These are phyloP conservation scores for Brachionus angularis DNA, from an alignment of 1,140 invertebrate species.

Conservation along the genomic window DNA sequence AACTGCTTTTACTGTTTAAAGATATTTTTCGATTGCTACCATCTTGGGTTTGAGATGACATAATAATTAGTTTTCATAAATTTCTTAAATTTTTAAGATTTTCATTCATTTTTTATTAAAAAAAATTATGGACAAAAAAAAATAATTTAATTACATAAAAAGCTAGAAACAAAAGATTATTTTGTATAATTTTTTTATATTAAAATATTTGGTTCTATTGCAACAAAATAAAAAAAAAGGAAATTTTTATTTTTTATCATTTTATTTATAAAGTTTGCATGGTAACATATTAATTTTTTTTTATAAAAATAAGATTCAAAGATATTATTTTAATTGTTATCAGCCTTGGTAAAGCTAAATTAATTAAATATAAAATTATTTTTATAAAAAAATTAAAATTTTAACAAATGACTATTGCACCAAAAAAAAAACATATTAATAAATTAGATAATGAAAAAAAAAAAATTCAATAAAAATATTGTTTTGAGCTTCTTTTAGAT, in stretches of 20 bases:
- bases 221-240: too few species aligned
- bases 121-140: neutral
- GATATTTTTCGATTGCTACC: neutral
- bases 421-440: too few species aligned
- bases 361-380: too few species aligned
- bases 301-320: neutral
- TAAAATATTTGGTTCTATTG: slow-evolving; percentile 1
- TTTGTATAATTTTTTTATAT: neutral
- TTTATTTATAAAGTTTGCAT: slow-evolving; percentile 32
- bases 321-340: too few species aligned
- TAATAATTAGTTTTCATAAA: neutral
- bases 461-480: too few species aligned
- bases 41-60: neutral
- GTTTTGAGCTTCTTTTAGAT: too few species aligned
- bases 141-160: slow-evolving; percentile 30
- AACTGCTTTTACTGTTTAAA: neutral
- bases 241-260: neutral
- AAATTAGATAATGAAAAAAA: too few species aligned
- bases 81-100: slow-evolving; percentile 8
- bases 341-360: too few species aligned
- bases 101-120: neutral
- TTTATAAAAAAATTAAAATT: too few species aligned
- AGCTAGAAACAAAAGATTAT: neutral
- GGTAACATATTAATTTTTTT: slow-evolving; percentile 37
- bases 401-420: too few species aligned